Conservation (phyloP, 2,113 vertebrate species). For the Corythornis vintsioides region DNA sequence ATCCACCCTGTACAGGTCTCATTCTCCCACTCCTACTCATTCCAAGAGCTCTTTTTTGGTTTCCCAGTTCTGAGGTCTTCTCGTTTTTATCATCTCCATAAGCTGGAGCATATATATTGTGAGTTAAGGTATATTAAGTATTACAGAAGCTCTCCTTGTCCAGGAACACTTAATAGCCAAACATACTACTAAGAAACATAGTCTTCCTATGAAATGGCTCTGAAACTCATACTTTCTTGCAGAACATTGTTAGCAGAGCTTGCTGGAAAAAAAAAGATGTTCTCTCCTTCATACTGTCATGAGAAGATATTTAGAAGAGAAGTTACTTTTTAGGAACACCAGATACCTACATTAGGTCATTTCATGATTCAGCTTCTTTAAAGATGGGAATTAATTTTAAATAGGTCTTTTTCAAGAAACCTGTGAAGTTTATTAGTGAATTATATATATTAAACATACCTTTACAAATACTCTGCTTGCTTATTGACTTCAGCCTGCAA, state of each 20-base stretch:
- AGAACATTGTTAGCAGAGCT: neutral
- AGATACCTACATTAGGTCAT: neutral
- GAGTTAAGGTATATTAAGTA: neutral
- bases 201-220: neutral
- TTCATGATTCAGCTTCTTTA: neutral
- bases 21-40: neutral
- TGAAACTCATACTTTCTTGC: neutral
- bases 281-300: neutral
- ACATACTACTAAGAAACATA: neutral
- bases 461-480: neutral
- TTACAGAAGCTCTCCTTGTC: neutral
- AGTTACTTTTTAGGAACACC: neutral
- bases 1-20: neutral
- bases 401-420: neutral
- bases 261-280: neutral
- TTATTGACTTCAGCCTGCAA: neutral
- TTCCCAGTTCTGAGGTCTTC: neutral
- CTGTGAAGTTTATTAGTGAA: neutral
- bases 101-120: accelerated
- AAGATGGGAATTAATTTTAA: neutral
- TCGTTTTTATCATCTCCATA: neutral
- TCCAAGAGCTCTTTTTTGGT: neutral
- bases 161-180: neutral
- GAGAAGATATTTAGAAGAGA: neutral
- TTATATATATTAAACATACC: neutral